Evolutionary conservation across 2,797 vertebrate genomes (phyloP), one percentile per base, ranked within the genome.

Genomic region (Crocodylus rhombifer): DNA sequence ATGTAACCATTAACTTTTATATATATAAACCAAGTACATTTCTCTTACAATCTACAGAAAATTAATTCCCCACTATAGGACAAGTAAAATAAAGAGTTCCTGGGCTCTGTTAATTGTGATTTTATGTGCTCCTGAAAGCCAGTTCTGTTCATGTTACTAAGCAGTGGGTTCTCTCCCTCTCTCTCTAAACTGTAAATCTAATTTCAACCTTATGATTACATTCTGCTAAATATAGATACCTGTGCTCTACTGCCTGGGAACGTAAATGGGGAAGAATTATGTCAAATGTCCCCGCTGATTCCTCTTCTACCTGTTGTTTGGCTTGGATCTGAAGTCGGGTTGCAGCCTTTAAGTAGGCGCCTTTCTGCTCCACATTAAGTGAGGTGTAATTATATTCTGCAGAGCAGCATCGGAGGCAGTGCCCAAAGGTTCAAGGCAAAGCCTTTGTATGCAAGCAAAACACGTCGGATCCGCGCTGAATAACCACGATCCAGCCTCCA

Each of bases 141-240:
- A 28, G 15, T 15, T 56, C 58, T 93, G 78, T 87, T 90, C 64
- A 21, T 13, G 75, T 89, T 95, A 90, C 82, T 60, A 89, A 84
- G 79, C 80, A 95, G 92, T 36, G 86, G 92, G 91, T 93, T 95
- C 74, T 89, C 92, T 82, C 82, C 74, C 36, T 65, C 69, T 65
- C 75, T 92, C 87, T 90, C 80, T 84, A 26, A 94, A 93, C 92
- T 88, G 57, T 20, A 82, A 92, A 90, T 1, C 87, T 77, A 93
- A 91, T 96, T 95, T 91, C 87, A 96, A 86, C 57, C 61, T 79
- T 57, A 90, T 88, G 78, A 95, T 94, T 95, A 90, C 83, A 85
- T 94, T 82, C 90, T 87, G 84, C 94, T 97, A 96, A 96, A 96
- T 93, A 96, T 93, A 96, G 95, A 92, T 78, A 87, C 82, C 89